Evolutionary conservation across 2,113 vertebrate genomes (phyloP), one percentile per base, ranked within the genome.

Genomic region (Pygoscelis antarcticus): DNA sequence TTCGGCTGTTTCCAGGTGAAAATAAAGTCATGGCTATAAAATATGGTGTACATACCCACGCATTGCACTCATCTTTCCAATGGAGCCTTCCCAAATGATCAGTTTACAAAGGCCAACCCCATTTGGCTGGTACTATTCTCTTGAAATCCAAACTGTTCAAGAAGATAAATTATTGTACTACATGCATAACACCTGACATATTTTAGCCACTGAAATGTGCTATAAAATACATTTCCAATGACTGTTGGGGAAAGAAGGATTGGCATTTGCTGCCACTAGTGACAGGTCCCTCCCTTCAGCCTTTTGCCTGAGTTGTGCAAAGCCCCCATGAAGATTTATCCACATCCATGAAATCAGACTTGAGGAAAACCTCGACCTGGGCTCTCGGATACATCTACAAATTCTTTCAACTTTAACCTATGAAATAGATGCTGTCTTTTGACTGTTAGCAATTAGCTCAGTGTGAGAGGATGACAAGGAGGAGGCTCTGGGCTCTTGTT

Each of bases 131-230:
- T 81, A 64, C 36, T 30, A 16, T 64, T 75, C 51, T 64, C 83
- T 71, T 78, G 52, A 95, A 91, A 92, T 68, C 25, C 61, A 93
- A 78, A 78, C 72, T 75, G 55, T 77, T 82, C 57, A 55, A 90
- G 74, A 92, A 93, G 55, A 95, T 14, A 92, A 89, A 91, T 92
- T 81, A 75, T 44, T 94, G 90, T 81, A 61, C 77, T 93, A 75
- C 40, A 72, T 34, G 54, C 27, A 69, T 87, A 94, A 61, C 76
- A 94, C 83, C 72, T 89, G 90, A 57, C 72, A 90, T 52, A 89
- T 87, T 93, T 89, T 68, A 32, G 36, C 34, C 38, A 66, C 51
- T 70, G 66, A 85, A 86, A 80, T 78, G 77, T 64, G 64, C 30
- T 51, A 55, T 42, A 74, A 92, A 94, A 70, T 52, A 42, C 16